These are phyloP conservation scores for Siphlonurus alternatus DNA, from an alignment of 2,888 invertebrate species.

Conservation along the genomic window DNA sequence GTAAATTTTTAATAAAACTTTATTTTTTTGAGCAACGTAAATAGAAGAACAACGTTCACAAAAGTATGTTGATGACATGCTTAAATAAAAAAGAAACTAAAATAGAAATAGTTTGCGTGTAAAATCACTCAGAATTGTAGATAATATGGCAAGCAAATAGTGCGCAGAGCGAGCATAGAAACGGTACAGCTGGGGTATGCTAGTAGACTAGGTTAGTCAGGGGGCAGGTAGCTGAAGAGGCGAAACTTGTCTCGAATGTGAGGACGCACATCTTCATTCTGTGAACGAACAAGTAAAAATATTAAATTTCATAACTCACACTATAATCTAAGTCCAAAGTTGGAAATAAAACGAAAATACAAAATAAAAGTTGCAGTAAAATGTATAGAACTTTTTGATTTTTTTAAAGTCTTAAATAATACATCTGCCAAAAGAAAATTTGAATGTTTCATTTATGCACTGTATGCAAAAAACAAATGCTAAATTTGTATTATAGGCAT, in stretches of 20 bases:
- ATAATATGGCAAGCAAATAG: background rate
- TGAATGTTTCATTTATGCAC: too few relatives aligned
- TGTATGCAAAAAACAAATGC: too few relatives aligned
- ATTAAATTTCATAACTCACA: slow-evolving; percentile 9
- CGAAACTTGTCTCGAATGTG: slow-evolving; percentile 81
- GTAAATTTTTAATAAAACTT: too few relatives aligned
- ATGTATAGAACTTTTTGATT: too few relatives aligned
- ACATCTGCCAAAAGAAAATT: too few relatives aligned
- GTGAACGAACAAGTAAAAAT: slow-evolving; percentile 23
- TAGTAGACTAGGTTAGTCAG: slow-evolving; percentile 40
- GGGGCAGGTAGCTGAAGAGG: slow-evolving; percentile 74
- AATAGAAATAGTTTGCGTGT: background rate
- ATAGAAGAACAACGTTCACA: background rate
- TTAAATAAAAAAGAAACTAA: background rate
- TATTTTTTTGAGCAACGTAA: background rate
- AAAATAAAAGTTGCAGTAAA: slow-evolving; percentile 7
- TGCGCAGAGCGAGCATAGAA: background rate
- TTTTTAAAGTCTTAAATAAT: background rate
- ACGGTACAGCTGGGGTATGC: background rate
- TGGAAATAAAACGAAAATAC: background rate
- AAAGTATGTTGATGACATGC: background rate
- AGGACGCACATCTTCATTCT: slow-evolving; percentile 86
- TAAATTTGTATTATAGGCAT: too few relatives aligned
- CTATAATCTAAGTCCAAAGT: too few relatives aligned
- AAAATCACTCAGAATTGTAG: background rate